phyloP scores from a whole-genome alignment of 2,888 invertebrate genomes.

The Stictocephala bisonia region DNA sequence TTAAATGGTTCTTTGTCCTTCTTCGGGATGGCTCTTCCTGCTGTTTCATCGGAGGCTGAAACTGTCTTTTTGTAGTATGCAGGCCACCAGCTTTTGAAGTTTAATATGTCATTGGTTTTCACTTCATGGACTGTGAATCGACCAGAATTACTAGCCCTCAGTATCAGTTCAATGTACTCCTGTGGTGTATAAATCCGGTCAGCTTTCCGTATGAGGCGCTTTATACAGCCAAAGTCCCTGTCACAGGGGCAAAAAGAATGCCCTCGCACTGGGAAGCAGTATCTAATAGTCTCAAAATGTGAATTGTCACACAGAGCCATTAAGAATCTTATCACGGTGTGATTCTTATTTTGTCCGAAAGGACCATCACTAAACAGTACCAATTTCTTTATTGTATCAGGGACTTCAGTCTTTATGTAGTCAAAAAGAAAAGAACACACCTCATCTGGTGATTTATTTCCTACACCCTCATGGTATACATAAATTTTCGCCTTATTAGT shows the following conservation, averaged over 20 bases:
- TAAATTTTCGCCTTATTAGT: slow-evolving; percentile 49
- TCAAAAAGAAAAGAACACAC: slow-evolving; percentile 37
- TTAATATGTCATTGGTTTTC: background rate
- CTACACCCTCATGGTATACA: slow-evolving; percentile 52
- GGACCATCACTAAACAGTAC: slow-evolving; percentile 49
- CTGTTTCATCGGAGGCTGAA: slow-evolving; percentile 37
- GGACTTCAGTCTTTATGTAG: slow-evolving; percentile 20
- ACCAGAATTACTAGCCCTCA: too few species aligned
- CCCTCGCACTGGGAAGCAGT: too few species aligned
- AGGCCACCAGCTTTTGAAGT: slow-evolving; percentile 18
- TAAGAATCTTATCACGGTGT: too few species aligned
- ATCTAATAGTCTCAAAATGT: too few species aligned
- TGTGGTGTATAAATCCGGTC: background rate
- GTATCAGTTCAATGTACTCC: too few species aligned
- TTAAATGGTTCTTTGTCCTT: slow-evolving; percentile 38
- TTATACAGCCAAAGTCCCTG: too few species aligned
- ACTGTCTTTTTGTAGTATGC: slow-evolving; percentile 13
- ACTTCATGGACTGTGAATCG: slow-evolving; percentile 18
- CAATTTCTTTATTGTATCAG: slow-evolving; percentile 37
- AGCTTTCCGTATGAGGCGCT: too few species aligned
- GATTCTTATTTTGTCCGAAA: too few species aligned
- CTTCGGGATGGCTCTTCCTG: slow-evolving; percentile 41
- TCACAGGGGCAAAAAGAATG: too few species aligned
- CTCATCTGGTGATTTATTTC: slow-evolving; percentile 47
- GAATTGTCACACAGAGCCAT: too few species aligned